Evolutionary conservation across 2,888 invertebrate genomes (phyloP).

Genomic region (Melinopterus prodromus): DNA sequence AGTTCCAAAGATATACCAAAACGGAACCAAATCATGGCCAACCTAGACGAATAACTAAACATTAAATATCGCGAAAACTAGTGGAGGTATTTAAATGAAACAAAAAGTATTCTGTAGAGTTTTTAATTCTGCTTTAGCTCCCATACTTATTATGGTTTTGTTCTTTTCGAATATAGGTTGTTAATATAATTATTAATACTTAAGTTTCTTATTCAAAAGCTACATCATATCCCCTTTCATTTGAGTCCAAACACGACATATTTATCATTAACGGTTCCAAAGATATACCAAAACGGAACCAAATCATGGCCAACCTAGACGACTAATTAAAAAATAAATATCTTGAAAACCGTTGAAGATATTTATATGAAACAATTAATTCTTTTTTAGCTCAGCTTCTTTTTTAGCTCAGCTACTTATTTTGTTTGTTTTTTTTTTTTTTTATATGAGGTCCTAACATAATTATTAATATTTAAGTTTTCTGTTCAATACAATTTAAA

Average conservation of each 20-base stretch:
- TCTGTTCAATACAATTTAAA: background rate
- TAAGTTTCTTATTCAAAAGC: background rate
- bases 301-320: background rate
- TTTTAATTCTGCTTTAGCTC: background rate
- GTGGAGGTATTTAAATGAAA: background rate
- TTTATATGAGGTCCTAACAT: too few relatives aligned
- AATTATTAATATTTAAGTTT: background rate
- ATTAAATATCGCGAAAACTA: background rate
- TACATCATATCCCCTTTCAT: background rate
- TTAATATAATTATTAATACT: background rate
- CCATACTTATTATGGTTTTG: too few relatives aligned
- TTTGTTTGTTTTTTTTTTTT: too few relatives aligned
- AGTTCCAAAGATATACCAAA: background rate
- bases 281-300: background rate
- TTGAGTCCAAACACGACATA: background rate
- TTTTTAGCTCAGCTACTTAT: background rate
- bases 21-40: background rate
- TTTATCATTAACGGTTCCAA: background rate
- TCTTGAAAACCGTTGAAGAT: background rate
- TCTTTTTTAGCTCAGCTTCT: background rate
- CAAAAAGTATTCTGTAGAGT: background rate
- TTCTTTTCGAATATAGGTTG: background rate
- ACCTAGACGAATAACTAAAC: background rate
- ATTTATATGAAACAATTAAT: background rate
- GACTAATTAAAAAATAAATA: background rate